phyloP scores from a whole-genome alignment of 2,113 vertebrate genomes.

The Rhabdomys dilectus region DNA sequence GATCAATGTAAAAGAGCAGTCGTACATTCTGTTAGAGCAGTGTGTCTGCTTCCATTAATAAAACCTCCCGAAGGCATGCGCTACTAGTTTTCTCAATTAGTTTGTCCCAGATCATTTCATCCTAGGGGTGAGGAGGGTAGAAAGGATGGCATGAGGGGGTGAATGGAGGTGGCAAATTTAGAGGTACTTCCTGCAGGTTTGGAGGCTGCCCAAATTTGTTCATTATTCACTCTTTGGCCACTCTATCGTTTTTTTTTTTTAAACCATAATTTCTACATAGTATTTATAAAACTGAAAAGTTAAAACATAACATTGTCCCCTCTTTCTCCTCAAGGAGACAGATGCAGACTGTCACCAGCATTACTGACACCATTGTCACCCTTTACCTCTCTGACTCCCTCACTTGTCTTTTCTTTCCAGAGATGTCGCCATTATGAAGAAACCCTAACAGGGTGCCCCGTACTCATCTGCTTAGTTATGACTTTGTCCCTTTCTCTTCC shows the following conservation, averaged over 20 bases:
- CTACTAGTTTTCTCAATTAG: conserved; percentile 86
- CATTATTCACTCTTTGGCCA: conserved; percentile 17
- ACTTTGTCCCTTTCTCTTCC: not conserved
- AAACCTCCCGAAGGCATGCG: conserved; percentile 83
- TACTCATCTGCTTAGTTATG: not conserved
- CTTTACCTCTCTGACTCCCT: not conserved
- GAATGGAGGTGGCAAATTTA: conserved; percentile 69
- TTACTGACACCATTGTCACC: fast-evolving
- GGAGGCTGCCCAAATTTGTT: conserved; percentile 46
- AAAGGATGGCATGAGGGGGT: conserved; percentile 59
- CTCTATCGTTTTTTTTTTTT: not conserved
- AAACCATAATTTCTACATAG: not conserved
- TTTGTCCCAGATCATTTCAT: conserved; percentile 85
- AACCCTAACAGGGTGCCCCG: not conserved
- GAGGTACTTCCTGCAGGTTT: conserved; percentile 66
- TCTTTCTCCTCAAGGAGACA: not conserved
- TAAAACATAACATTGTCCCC: not conserved
- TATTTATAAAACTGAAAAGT: conserved; percentile 11
- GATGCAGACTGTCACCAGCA: not conserved
- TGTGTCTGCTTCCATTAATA: conserved; percentile 85
- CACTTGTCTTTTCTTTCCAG: not conserved
- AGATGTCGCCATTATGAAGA: not conserved
- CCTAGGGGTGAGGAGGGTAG: conserved; percentile 68
- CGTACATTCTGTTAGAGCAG: conserved; percentile 83
- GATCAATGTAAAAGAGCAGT: conserved; percentile 84